A percentile compares a stretch with the other conserved stretches of the same genome.
These are phyloP conservation scores for Lepidurus packardi DNA, from an alignment of 1,140 invertebrate genomes.

Conservation along the genomic window DNA sequence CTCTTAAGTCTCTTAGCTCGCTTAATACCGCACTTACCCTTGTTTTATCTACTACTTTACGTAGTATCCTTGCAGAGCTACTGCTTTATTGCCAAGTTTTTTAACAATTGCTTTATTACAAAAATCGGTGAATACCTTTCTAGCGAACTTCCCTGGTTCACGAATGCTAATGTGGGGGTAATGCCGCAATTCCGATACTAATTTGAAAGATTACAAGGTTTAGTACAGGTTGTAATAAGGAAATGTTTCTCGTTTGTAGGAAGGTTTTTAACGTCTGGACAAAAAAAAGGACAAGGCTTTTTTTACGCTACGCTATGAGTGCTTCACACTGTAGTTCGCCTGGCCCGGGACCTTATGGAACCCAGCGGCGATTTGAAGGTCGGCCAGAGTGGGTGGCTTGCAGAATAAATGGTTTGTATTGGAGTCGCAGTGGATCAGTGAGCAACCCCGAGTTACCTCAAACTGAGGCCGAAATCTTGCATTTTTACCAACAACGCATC, in stretches of 20 bases:
- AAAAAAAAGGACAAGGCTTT: slow-evolving; percentile 9
- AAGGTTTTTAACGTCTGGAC: neutral
- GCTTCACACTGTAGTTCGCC: neutral
- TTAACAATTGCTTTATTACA: neutral
- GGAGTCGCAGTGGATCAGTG: slow-evolving; percentile 27
- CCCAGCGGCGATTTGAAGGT: slow-evolving; percentile 20
- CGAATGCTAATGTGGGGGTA: neutral
- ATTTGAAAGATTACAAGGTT: neutral
- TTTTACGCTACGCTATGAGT: neutral
- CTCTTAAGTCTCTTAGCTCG: no score
- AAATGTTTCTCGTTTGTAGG: slow-evolving; percentile 1
- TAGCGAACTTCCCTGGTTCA: neutral
- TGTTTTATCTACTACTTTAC: neutral
- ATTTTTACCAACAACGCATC: slow-evolving; percentile 68
- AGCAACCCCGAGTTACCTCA: slow-evolving; percentile 50
- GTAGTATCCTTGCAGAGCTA: neutral
- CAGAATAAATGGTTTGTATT: slow-evolving; percentile 8
- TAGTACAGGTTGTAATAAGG: neutral
- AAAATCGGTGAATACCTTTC: no score
- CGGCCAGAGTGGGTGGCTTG: slow-evolving; percentile 23
- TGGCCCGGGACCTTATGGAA: neutral
- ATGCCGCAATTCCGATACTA: neutral
- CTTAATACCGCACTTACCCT: no score
- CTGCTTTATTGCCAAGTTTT: neutral
- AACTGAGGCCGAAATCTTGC: slow-evolving; percentile 60